Percentiles rank a stretch among this genome's conserved stretches.
Conservation (phyloP, 1,140 invertebrate genomes). For the Drosophila orena region DNA sequence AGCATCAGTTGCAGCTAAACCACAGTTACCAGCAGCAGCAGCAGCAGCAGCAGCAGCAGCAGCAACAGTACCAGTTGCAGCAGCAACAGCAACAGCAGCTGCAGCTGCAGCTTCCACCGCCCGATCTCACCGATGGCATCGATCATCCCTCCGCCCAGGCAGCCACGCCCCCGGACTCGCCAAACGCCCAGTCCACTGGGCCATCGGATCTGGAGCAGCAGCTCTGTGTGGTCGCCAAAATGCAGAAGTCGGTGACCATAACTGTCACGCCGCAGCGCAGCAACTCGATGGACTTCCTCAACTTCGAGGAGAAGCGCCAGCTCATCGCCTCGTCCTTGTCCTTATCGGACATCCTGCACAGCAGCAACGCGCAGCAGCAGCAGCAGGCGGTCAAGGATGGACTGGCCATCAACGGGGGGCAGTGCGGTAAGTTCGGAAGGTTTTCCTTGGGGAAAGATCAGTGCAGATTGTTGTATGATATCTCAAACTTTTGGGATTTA, state of each 20-base stretch:
- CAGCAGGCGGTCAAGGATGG: constrained; percentile 61
- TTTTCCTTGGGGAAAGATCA: not conserved
- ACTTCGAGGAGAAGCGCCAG: constrained; percentile 95
- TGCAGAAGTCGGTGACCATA: constrained; percentile 87
- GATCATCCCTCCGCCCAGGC: constrained; percentile 54
- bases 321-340: constrained; percentile 94
- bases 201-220: constrained; percentile 65
- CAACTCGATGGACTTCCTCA: constrained; percentile 94
- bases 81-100: constrained; percentile 50
- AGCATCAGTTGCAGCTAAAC: constrained; percentile 51
- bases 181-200: constrained; percentile 26
- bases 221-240: constrained; percentile 84
- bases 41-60: constrained; percentile 77
- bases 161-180: constrained; percentile 45
- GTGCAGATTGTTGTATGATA: too few species aligned
- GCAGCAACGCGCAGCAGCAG: constrained; percentile 87
- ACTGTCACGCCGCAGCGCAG: constrained; percentile 90
- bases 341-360: constrained; percentile 93
- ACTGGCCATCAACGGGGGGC: constrained; percentile 53
- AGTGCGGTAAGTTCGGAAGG: constrained; percentile 51
- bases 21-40: constrained; percentile 69
- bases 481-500: too few species aligned
- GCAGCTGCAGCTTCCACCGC: constrained; percentile 44
- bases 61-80: constrained; percentile 71
- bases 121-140: constrained; percentile 60